Evolutionary conservation across 2,888 invertebrate species (phyloP).

Genomic region (Agrilus cyanescens): DNA sequence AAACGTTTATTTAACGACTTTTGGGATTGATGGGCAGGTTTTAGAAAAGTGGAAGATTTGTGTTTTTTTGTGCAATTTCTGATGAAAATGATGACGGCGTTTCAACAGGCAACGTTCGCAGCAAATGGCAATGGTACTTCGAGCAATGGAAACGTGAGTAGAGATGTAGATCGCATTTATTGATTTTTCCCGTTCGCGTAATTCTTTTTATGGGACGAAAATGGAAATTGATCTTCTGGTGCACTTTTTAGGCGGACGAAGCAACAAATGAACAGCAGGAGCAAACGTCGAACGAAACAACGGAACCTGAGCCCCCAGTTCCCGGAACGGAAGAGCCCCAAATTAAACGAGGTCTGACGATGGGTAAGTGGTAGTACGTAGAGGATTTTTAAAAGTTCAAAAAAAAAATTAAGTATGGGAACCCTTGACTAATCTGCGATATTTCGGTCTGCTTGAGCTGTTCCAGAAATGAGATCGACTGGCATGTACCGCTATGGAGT

Average conservation of each 20-base stretch:
- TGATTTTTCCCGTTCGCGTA: too few species aligned
- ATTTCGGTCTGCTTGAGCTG: conserved; percentile 40
- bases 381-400: conserved; percentile 13
- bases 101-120: conserved; percentile 26
- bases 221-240: too few species aligned
- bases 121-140: conserved; percentile 18
- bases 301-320: conserved; percentile 27
- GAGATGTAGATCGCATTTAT: neutral
- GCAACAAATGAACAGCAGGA: too few species aligned
- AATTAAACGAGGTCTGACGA: conserved; percentile 21
- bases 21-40: too few species aligned
- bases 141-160: conserved; percentile 13
- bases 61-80: too few species aligned
- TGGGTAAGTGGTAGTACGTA: conserved; percentile 27
- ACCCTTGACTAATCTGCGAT: conserved; percentile 36
- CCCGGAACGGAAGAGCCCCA: conserved; percentile 31
- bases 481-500: conserved; percentile 32
- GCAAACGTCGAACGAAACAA: conserved; percentile 1
- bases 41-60: too few species aligned
- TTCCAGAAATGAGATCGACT: conserved; percentile 37
- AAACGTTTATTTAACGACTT: too few species aligned
- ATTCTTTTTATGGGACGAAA: too few species aligned
- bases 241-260: too few species aligned
- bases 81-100: conserved; percentile 30
- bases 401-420: conserved; percentile 24